Conservation (phyloP, 2,797 vertebrate genomes). For the Ceryle rudis region DNA sequence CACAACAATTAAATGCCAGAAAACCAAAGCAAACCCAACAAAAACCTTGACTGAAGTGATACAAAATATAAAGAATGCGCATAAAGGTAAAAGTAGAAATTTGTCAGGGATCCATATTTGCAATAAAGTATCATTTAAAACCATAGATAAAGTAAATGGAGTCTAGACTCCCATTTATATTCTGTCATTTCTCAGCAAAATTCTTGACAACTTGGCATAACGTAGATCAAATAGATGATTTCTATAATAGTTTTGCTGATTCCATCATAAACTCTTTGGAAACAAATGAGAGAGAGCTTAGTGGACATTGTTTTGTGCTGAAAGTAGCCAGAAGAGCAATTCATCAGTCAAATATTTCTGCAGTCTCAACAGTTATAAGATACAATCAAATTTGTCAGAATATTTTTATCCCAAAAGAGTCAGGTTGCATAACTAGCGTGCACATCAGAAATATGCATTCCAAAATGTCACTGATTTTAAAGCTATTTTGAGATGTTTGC, state of each 20-base stretch:
- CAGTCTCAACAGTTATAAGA: background rate
- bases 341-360: background rate
- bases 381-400: conserved; percentile 8
- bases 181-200: background rate
- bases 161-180: background rate
- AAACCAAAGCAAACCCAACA: background rate
- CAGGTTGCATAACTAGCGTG: background rate
- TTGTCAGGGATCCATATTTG: background rate
- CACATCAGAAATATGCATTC: background rate
- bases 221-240: background rate
- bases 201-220: background rate
- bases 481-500: background rate
- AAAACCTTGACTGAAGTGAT: background rate
- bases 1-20: rapidly evolving
- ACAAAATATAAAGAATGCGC: background rate
- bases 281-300: background rate
- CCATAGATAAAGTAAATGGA: background rate
- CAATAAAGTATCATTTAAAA: background rate
- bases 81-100: background rate
- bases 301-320: background rate
- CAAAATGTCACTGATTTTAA: conserved; percentile 33
- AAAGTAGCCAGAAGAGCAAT: background rate
- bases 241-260: background rate
- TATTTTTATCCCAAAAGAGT: background rate
- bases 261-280: background rate